These are phyloP conservation scores for Collichthys lucidus DNA, from an alignment of 2,113 vertebrate species.

Conservation along the genomic window DNA sequence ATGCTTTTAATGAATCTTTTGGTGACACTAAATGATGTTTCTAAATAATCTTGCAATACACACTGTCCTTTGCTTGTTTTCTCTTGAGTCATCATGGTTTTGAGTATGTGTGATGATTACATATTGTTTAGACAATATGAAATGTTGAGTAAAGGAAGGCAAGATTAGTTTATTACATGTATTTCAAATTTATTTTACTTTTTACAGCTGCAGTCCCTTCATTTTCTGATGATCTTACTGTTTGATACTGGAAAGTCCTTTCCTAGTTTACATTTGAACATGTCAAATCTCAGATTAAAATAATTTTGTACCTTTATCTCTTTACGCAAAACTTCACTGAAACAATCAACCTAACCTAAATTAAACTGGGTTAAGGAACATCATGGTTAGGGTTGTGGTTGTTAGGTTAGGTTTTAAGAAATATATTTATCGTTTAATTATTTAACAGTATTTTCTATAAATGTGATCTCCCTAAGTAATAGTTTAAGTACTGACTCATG, in stretches of 20 bases:
- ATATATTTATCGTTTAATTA: too few species aligned
- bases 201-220: not conserved
- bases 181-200: not conserved
- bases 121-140: not conserved
- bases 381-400: too few species aligned
- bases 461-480: too few species aligned
- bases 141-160: not conserved
- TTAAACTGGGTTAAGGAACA: too few species aligned
- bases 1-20: conserved; percentile 61
- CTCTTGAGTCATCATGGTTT: conserved; percentile 4
- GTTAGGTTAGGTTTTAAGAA: too few species aligned
- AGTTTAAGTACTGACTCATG: too few species aligned
- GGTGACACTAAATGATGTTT: conserved; percentile 56
- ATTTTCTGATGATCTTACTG: not conserved
- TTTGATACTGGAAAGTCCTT: not conserved
- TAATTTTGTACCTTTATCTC: too few species aligned
- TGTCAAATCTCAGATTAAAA: not conserved
- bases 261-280: not conserved
- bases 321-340: too few species aligned
- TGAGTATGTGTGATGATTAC: not conserved
- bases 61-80: conserved; percentile 28
- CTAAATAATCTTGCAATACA: conserved; percentile 39
- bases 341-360: too few species aligned
- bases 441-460: too few species aligned
- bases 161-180: not conserved